These are phyloP conservation scores for Pyrochroa serraticornis DNA, from an alignment of 2,888 invertebrate genomes.

Conservation along the genomic window DNA sequence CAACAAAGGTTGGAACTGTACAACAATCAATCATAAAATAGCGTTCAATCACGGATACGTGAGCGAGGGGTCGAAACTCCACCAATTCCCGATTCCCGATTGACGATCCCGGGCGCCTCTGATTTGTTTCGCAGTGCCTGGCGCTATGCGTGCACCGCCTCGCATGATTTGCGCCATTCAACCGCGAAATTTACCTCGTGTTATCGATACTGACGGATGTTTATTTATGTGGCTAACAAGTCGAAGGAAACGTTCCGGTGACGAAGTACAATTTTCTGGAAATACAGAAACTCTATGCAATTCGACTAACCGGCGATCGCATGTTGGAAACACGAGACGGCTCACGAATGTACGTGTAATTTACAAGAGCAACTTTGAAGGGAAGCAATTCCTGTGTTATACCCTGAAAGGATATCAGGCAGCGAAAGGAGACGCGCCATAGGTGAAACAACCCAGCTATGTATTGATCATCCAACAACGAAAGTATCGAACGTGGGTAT, in stretches of 20 bases:
- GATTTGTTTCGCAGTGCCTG: conserved; percentile 47
- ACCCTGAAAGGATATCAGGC: conserved; percentile 6
- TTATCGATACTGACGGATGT: conserved; percentile 42
- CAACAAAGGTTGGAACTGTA: conserved; percentile 29
- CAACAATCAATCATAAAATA: conserved; percentile 46
- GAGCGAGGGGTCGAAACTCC: conserved; percentile 21
- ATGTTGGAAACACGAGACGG: conserved; percentile 2
- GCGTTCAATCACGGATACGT: conserved; percentile 42
- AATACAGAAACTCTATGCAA: background rate
- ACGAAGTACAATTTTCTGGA: background rate
- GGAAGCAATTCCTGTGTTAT: background rate
- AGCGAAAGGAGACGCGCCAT: conserved; percentile 34
- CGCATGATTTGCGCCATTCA: conserved; percentile 47
- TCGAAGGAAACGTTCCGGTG: background rate
- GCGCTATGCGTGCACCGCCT: conserved; percentile 45
- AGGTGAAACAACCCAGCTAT: conserved; percentile 35
- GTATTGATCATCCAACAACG: conserved; percentile 34
- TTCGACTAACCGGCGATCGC: background rate
- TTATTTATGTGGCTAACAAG: conserved; percentile 26
- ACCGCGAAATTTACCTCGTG: conserved; percentile 39
- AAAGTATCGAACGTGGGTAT: conserved; percentile 27
- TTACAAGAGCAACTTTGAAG: background rate
- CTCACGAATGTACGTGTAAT: conserved; percentile 8
- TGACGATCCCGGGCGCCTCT: conserved; percentile 41
- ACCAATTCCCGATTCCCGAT: conserved; percentile 21